These are phyloP conservation scores for Malurus alboscapulatus DNA, from an alignment of 2,113 vertebrate genomes.

Conservation along the genomic window DNA sequence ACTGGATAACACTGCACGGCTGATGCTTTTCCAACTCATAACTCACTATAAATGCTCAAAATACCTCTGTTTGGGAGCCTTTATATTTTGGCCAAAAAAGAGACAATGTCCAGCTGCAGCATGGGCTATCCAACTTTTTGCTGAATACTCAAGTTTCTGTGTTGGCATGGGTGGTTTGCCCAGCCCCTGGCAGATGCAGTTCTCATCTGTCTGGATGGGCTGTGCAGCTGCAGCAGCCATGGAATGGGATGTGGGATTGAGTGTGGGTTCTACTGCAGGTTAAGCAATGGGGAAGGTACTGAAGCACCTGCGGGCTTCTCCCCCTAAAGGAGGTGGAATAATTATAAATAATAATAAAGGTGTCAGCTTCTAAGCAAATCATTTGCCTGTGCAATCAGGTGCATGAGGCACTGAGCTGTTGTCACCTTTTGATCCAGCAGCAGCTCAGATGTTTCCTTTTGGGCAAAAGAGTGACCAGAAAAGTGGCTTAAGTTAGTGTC, in stretches of 20 bases:
- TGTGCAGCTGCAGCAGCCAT: neutral
- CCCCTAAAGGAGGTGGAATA: too few species aligned
- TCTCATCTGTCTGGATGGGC: neutral
- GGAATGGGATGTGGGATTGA: neutral
- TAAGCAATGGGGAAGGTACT: neutral
- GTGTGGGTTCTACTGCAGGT: neutral
- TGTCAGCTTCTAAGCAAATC: neutral
- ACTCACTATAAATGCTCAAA: neutral
- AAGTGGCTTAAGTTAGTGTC: neutral
- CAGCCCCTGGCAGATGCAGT: neutral
- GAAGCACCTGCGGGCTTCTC: neutral
- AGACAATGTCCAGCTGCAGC: neutral
- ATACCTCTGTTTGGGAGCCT: neutral
- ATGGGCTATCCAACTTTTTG: neutral
- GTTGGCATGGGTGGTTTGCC: neutral
- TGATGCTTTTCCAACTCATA: constrained; percentile 5
- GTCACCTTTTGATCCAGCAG: neutral
- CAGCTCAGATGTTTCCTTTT: neutral
- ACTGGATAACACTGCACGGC: neutral
- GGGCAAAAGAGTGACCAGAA: neutral
- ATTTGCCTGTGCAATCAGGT: neutral
- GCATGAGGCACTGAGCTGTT: neutral
- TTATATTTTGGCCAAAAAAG: neutral
- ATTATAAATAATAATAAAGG: neutral
- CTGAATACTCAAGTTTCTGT: neutral